phyloP scores from a whole-genome alignment of 2,113 vertebrate genomes.

The Gasterosteus nipponicus region DNA sequence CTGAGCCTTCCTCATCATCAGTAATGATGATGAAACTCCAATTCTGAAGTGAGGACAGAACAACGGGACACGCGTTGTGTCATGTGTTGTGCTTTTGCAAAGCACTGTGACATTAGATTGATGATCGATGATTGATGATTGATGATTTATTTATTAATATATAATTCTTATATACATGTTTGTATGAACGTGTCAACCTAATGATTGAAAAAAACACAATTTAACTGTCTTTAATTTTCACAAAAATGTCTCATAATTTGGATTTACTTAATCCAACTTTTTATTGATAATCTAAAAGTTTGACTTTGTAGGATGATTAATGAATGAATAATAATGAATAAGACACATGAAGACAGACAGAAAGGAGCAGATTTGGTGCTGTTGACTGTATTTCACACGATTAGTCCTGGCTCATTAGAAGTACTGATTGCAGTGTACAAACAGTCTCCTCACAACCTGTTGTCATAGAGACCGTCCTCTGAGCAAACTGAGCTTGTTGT shows the following conservation, averaged over 20 bases:
- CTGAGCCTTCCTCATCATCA: neutral
- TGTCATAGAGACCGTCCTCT: conserved; percentile 46
- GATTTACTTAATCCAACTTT: neutral
- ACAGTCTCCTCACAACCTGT: conserved; percentile 42
- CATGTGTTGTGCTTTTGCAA: neutral
- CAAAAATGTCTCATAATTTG: neutral
- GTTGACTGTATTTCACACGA: conserved; percentile 4
- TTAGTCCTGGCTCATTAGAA: conserved; percentile 13
- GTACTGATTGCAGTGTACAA: conserved; percentile 24
- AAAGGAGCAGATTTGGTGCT: neutral
- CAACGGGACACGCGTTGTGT: neutral
- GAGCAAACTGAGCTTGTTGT: conserved; percentile 32
- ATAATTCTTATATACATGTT: no score
- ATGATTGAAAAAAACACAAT: neutral
- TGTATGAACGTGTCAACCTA: neutral
- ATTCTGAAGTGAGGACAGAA: neutral
- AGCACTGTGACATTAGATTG: neutral
- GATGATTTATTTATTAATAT: no score
- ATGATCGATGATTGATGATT: neutral
- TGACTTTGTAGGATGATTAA: no score
- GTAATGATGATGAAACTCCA: neutral
- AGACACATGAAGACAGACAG: neutral
- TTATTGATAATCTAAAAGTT: neutral
- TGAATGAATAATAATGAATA: no score
- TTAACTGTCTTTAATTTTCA: neutral